Conservation (phyloP, 2,888 invertebrate genomes). For the Habrosyne pyritoides region DNA sequence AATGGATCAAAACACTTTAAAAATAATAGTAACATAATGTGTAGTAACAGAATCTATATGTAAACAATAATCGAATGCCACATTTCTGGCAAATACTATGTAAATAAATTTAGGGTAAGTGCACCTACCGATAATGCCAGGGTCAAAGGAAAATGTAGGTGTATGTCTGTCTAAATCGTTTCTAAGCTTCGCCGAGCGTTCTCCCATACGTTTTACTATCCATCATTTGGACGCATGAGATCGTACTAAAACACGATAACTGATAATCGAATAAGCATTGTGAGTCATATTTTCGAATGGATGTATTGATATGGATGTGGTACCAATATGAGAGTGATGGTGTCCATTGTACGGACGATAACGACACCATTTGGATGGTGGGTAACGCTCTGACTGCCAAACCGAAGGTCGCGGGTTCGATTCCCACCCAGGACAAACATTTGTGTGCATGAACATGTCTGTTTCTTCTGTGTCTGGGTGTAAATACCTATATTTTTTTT, state of each 20-base stretch:
- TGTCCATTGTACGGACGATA: slow-evolving; percentile 33
- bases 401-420: too few relatives aligned
- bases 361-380: slow-evolving; percentile 7
- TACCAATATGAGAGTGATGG: slow-evolving; percentile 25
- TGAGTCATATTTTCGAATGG: slow-evolving; percentile 58
- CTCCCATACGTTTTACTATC: slow-evolving; percentile 41
- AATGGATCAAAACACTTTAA: slow-evolving; percentile 2
- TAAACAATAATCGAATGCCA: not conserved
- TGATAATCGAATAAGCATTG: slow-evolving; percentile 68
- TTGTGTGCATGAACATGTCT: too few relatives aligned
- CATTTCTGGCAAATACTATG: not conserved
- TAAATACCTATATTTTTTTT: too few relatives aligned
- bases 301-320: slow-evolving; percentile 36
- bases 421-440: too few relatives aligned
- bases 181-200: slow-evolving; percentile 18
- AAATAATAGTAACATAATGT: not conserved
- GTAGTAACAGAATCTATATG: not conserved
- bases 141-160: slow-evolving; percentile 3
- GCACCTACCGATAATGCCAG: slow-evolving; percentile 3
- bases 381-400: too few relatives aligned
- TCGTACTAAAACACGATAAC: slow-evolving; percentile 48
- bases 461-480: too few relatives aligned
- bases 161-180: slow-evolving; percentile 8
- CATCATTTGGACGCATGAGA: slow-evolving; percentile 47
- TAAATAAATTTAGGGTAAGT: not conserved